phyloP scores from a whole-genome alignment of 2,113 vertebrate species.

The Actenoides hombroni region DNA sequence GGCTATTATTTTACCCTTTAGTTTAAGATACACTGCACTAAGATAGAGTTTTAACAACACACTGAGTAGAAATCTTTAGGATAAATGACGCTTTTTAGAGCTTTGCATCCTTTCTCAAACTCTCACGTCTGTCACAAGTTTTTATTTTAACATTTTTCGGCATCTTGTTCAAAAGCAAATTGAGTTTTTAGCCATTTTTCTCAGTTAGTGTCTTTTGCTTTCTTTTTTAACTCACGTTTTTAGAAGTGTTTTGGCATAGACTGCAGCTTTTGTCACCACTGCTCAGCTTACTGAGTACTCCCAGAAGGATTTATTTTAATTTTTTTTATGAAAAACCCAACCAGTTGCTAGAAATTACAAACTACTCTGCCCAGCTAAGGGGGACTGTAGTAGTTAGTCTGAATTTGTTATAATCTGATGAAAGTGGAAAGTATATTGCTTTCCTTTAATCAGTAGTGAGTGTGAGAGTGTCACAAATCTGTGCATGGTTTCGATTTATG shows the following conservation, averaged over 20 bases:
- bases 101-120: not conserved
- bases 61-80: not conserved
- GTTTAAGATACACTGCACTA: rapidly evolving
- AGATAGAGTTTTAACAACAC: not conserved
- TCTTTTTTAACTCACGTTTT: not conserved
- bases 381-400: not conserved
- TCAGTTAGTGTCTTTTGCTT: not conserved
- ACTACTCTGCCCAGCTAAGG: not conserved
- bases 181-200: not conserved
- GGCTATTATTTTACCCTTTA: not conserved
- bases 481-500: not conserved
- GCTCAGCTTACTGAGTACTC: not conserved
- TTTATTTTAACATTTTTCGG: not conserved
- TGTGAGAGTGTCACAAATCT: not conserved
- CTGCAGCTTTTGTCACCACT: not conserved
- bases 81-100: not conserved
- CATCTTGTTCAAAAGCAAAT: not conserved
- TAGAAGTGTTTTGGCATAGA: not conserved
- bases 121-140: not conserved
- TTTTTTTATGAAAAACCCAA: not conserved
- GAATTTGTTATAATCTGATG: not conserved
- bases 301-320: not conserved
- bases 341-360: not conserved
- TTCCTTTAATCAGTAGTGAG: not conserved
- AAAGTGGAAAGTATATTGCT: not conserved